Conservation (phyloP, 2,888 invertebrate genomes). For the Drosophila sordidapex region DNA sequence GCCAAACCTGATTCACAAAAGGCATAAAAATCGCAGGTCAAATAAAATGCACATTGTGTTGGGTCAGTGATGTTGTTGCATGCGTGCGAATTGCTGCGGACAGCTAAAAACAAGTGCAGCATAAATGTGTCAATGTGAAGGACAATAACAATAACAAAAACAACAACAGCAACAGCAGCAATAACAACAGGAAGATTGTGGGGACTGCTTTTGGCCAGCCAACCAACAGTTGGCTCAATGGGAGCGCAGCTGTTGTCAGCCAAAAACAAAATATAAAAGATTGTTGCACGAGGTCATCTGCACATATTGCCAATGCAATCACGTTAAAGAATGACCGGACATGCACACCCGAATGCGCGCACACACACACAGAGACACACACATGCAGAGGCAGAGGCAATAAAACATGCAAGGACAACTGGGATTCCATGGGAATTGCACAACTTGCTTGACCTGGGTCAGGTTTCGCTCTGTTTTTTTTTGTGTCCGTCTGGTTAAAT, state of each 20-base stretch:
- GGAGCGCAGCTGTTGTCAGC: slow-evolving; percentile 39
- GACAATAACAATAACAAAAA: slow-evolving; percentile 40
- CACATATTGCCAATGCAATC: slow-evolving; percentile 50
- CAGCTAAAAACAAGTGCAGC: slow-evolving; percentile 21
- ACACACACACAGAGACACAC: slow-evolving; percentile 12
- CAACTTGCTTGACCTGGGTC: slow-evolving; percentile 66
- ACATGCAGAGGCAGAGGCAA: slow-evolving; percentile 6
- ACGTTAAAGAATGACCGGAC: slow-evolving; percentile 69
- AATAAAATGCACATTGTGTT: slow-evolving; percentile 42
- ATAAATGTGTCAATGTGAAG: slow-evolving; percentile 76
- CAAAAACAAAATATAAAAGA: slow-evolving; percentile 19
- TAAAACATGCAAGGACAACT: slow-evolving; percentile 43
- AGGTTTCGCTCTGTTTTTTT: slow-evolving; percentile 41
- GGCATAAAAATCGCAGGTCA: neutral
- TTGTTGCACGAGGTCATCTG: slow-evolving; percentile 41
- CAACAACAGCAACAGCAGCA: neutral
- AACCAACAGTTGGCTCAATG: slow-evolving; percentile 41
- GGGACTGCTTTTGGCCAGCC: slow-evolving; percentile 35
- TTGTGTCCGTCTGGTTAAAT: slow-evolving; percentile 17
- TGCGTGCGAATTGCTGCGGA: slow-evolving; percentile 47
- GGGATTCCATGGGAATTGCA: slow-evolving; percentile 35
- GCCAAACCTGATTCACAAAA: neutral
- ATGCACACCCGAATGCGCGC: slow-evolving; percentile 43
- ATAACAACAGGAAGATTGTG: slow-evolving; percentile 12
- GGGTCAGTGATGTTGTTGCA: slow-evolving; percentile 56